These are phyloP conservation scores for Paralichthys olivaceus DNA, from an alignment of 2,113 vertebrate species.

Conservation along the genomic window DNA sequence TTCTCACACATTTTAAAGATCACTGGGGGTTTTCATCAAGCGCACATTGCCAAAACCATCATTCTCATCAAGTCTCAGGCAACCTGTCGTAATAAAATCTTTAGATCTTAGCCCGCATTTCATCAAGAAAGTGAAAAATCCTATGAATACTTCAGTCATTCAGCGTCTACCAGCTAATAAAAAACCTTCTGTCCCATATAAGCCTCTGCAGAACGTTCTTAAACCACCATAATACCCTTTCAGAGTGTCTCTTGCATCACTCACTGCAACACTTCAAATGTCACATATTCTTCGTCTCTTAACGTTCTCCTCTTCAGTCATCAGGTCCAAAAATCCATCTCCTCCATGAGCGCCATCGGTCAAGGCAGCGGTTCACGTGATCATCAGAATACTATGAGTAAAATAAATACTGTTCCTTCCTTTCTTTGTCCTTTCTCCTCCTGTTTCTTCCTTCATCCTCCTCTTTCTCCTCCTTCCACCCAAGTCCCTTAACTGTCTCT, in stretches of 20 bases:
- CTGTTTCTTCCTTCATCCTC: slow-evolving; percentile 27
- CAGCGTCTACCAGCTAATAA: slow-evolving; percentile 41
- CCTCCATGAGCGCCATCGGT: slow-evolving; percentile 19
- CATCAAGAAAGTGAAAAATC: slow-evolving; percentile 38
- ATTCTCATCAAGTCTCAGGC: slow-evolving; percentile 34
- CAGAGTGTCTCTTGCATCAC: slow-evolving; percentile 30
- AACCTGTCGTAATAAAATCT: slow-evolving; percentile 27
- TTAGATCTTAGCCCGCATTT: slow-evolving; percentile 17
- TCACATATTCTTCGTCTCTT: slow-evolving; percentile 31
- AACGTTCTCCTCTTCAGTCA: slow-evolving; percentile 46
- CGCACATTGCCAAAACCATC: slow-evolving; percentile 18
- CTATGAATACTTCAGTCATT: slow-evolving; percentile 55
- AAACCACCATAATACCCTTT: slow-evolving; percentile 24
- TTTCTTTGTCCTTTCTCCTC: slow-evolving; percentile 31
- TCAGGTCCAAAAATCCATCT: slow-evolving; percentile 36
- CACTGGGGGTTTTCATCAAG: slow-evolving; percentile 3
- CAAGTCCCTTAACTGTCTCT: slow-evolving; percentile 11
- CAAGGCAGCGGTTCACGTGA: slow-evolving; percentile 52
- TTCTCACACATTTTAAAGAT: slow-evolving; percentile 6
- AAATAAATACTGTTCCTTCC: slow-evolving; percentile 78
- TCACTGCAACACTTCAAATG: slow-evolving; percentile 38
- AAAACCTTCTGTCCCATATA: slow-evolving; percentile 5
- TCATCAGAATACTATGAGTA: slow-evolving; percentile 55
- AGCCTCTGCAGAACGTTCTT: slow-evolving; percentile 1
- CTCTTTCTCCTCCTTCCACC: slow-evolving; percentile 20